phyloP scores from a whole-genome alignment of 2,797 vertebrate genomes.

The Gastrophryne carolinensis region DNA sequence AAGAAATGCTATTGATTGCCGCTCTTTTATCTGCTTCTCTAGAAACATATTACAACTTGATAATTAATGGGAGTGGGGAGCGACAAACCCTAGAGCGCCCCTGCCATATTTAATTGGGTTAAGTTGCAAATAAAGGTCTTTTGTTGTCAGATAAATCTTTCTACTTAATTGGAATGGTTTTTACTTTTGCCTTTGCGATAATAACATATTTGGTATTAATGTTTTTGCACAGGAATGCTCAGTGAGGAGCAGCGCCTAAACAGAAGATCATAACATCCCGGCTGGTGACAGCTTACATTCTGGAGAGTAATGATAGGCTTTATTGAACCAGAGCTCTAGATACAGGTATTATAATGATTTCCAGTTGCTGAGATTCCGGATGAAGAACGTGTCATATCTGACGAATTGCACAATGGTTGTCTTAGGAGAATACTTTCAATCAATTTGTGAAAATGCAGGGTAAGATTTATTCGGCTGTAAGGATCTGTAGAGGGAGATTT shows the following conservation, averaged over 20 bases:
- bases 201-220: conserved; percentile 13
- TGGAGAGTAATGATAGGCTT: conserved; percentile 26
- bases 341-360: conserved; percentile 40
- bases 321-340: conserved; percentile 34
- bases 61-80: conserved; percentile 19
- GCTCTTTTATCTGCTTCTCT: conserved; percentile 12
- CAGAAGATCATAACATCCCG: conserved; percentile 25
- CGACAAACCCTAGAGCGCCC: neutral
- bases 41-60: conserved; percentile 25
- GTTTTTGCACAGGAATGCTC: neutral
- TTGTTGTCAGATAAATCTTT: neutral
- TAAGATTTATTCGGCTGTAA: conserved; percentile 27
- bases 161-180: neutral
- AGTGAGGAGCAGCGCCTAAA: neutral
- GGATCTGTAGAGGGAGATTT: conserved; percentile 12
- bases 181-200: neutral
- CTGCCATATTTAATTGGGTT: conserved; percentile 23
- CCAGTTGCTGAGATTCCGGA: conserved; percentile 31
- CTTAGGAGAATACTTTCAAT: conserved; percentile 40
- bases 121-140: conserved; percentile 20
- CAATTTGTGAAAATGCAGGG: conserved; percentile 23
- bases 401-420: conserved; percentile 35
- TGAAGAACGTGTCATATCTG: conserved; percentile 32
- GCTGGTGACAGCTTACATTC: conserved; percentile 28
- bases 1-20: conserved; percentile 19